phyloP scores from a whole-genome alignment of 2,888 invertebrate species.

The Platynereis dumerilii region DNA sequence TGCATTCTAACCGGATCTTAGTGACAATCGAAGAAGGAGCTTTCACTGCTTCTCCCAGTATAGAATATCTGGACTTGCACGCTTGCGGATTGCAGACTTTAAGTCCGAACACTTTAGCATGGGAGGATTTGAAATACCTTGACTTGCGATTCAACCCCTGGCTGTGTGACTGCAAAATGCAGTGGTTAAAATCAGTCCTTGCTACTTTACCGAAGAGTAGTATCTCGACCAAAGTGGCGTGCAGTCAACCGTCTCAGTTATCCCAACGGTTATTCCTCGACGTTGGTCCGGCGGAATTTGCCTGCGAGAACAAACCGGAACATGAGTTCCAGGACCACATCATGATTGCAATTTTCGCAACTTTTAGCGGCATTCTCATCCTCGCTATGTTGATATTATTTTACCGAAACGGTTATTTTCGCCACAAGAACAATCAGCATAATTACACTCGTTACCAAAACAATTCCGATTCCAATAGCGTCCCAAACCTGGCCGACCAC shows the following conservation, averaged over 20 bases:
- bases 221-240: not conserved
- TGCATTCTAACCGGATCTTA: slow-evolving; percentile 29
- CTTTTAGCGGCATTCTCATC: slow-evolving; percentile 11
- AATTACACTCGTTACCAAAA: not conserved
- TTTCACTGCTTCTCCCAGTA: slow-evolving; percentile 9
- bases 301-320: slow-evolving; percentile 4
- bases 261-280: not conserved
- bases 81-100: slow-evolving; percentile 21
- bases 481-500: too few relatives aligned
- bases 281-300: not conserved
- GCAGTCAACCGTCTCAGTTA: slow-evolving; percentile 1
- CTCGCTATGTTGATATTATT: slow-evolving; percentile 10
- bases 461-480: not conserved
- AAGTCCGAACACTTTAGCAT: slow-evolving; percentile 14
- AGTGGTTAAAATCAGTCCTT: slow-evolving; percentile 19
- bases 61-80: slow-evolving; percentile 25
- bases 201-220: not conserved
- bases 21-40: slow-evolving; percentile 20
- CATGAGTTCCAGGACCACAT: slow-evolving; percentile 18
- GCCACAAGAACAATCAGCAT: not conserved
- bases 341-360: slow-evolving; percentile 11
- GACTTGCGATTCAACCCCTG: slow-evolving; percentile 30
- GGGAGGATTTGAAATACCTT: slow-evolving; percentile 24
- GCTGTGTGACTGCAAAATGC: slow-evolving; percentile 30
- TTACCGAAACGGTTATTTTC: slow-evolving; percentile 5